Conservation (phyloP, 2,888 invertebrate species). For the Drosophila histrio region DNA sequence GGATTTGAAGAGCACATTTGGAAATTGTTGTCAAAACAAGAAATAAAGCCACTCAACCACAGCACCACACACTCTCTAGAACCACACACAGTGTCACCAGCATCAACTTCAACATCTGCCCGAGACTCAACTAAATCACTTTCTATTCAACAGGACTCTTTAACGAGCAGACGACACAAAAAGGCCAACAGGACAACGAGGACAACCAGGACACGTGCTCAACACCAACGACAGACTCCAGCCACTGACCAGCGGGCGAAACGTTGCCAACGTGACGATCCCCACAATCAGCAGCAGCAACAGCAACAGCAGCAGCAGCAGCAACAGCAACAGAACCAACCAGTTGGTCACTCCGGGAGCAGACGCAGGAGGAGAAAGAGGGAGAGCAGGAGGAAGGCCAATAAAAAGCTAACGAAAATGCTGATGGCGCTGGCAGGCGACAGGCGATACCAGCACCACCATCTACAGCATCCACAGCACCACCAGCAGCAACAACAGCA, state of each 20-base stretch:
- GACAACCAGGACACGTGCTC: slow-evolving; percentile 49
- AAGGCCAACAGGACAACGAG: slow-evolving; percentile 21
- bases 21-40: slow-evolving; percentile 59
- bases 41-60: slow-evolving; percentile 42
- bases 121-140: slow-evolving; percentile 71
- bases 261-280: slow-evolving; percentile 44
- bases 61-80: slow-evolving; percentile 9
- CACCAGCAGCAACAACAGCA: slow-evolving; percentile 5
- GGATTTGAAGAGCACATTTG: slow-evolving; percentile 37
- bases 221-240: slow-evolving; percentile 25
- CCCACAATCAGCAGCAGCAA: slow-evolving; percentile 22
- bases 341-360: slow-evolving; percentile 18
- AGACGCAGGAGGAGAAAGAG: background rate
- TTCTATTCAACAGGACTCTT: slow-evolving; percentile 69
- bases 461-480: no score
- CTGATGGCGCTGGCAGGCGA: slow-evolving; percentile 55
- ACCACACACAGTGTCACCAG: slow-evolving; percentile 38
- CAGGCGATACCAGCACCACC: slow-evolving; percentile 25
- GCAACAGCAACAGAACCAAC: slow-evolving; percentile 3
- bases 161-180: slow-evolving; percentile 32
- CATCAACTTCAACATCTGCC: slow-evolving; percentile 28
- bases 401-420: slow-evolving; percentile 67
- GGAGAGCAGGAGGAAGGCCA: slow-evolving; percentile 27
- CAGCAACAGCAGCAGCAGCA: background rate
- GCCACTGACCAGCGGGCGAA: slow-evolving; percentile 18